Percentiles rank a stretch among this genome's conserved stretches.
phyloP scores from a whole-genome alignment of 2,113 vertebrate species.

The Holacanthus passer region DNA sequence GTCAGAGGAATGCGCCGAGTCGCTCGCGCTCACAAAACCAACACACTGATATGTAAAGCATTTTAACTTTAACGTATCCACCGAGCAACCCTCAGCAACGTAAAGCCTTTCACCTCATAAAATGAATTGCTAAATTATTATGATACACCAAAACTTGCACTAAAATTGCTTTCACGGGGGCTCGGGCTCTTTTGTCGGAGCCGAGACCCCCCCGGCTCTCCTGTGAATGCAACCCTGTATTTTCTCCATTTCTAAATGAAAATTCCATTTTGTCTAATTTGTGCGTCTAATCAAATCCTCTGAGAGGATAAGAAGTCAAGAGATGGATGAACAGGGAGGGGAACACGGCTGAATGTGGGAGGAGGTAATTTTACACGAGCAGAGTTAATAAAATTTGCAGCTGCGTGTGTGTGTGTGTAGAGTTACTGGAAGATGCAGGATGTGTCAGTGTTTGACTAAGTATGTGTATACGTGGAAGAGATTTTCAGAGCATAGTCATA shows the following conservation, averaged over 20 bases:
- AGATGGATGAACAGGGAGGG: conserved; percentile 23
- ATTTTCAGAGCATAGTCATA: conserved; percentile 30
- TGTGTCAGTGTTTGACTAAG: conserved; percentile 6
- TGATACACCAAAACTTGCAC: conserved; percentile 7
- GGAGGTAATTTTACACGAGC: conserved; percentile 44
- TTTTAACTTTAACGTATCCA: neutral
- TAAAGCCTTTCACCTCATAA: conserved; percentile 12
- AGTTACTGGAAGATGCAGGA: conserved; percentile 6
- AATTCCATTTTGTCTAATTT: conserved; percentile 61
- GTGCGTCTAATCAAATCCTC: conserved; percentile 57
- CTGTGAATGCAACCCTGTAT: conserved; percentile 5
- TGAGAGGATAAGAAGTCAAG: conserved; percentile 46
- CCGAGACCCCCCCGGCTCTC: neutral
- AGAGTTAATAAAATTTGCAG: conserved; percentile 43
- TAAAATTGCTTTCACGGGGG: conserved; percentile 3
- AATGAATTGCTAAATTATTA: conserved; percentile 4
- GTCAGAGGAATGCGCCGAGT: neutral
- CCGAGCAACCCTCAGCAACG: neutral
- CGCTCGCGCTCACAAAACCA: neutral
- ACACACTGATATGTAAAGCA: neutral
- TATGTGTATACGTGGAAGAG: conserved; percentile 12
- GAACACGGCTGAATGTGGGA: conserved; percentile 23
- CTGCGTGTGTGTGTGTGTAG: conserved; percentile 1
- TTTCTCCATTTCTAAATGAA: conserved; percentile 55
- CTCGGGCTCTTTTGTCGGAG: conserved; percentile 3